Evolutionary conservation across 2,113 vertebrate species (phyloP), one percentile per base, ranked within the genome.

Genomic region (Dendropsophus ebraccatus): DNA sequence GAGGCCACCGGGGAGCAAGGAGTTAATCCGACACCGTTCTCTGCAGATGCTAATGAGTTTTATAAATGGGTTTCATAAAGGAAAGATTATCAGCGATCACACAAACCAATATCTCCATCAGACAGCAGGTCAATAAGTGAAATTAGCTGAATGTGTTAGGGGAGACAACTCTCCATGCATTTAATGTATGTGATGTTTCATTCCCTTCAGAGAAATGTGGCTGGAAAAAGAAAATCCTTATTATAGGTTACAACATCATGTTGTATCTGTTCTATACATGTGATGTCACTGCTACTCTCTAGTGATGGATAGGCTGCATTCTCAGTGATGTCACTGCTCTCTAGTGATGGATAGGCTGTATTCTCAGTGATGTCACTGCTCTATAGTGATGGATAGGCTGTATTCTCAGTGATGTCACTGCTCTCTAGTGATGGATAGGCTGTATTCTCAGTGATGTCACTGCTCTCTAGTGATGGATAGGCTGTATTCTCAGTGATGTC

Each of bases 1-100:
- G 35, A 50, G 19, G 10, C 50, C 47, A 32, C 13, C 74, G 69
- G 81, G 47, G n/a, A 52, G 37, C 8, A n/a, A 49, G 47, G 56
- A 80, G 81, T 70, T 67, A 67, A 69, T 70, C 19, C 9, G 17
- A 23, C 28, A 25, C 60, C 56, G 0, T 14, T 21, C 37, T 14
- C 30, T 52, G 47, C 14, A 30, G 47, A 67, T 45, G 65, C 62
- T 58, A 84, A 76, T 75, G 83, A 76, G 72, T 74, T 62, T 49
- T 76, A 75, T 62, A 65, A 75, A 84, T 76, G 73, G 73, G 11
- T 74, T 83, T 74, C 82, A 83, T 83, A 74, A 83, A 83, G 69
- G 28, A 56, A 74, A 74, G 81, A 83, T 73, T 74, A 75, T 82
- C 25, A 70, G 47, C 23, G 65, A 82, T 65, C 83, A 76, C 54